Evolutionary conservation across 1,140 invertebrate genomes (phyloP), one percentile per base, ranked within the genome.

Genomic region (Drosophila parvula): DNA sequence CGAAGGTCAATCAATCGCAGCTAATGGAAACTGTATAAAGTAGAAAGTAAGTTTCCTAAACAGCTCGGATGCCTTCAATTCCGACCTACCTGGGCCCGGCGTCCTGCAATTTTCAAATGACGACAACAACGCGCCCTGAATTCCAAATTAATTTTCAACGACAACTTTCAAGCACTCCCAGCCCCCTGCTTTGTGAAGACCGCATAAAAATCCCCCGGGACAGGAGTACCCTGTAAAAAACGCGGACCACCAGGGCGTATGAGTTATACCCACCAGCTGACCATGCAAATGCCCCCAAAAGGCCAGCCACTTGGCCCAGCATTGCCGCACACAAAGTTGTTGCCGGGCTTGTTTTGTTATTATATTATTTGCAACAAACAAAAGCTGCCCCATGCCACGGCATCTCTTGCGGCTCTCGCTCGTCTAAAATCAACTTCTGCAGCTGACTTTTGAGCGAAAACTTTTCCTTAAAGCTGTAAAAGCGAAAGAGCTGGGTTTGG

Each of bases 281-380:
- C 44, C 16, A 51, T 51, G 58, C 14, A 16, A 44, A 45, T 44
- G 14, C 11, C 40, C 8, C 8, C n/a, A 10, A 34, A 43, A 55
- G 51, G 51, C 32, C 41, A 64, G 30, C 14, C n/a, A 5, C 9
- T 18, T 8, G 5, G 55, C 32, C 18, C 41, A 51, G 22, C 58
- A 61, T 43, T 22, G 6, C 30, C 41, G 11, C 47, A 30, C 14
- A 30, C 62, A 67, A 38, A 38, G 34, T 55, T 38, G 38, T 55
- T 36, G 22, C 10, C 22, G 16, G n/a, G 36, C 38, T 22, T 63
- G 47, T 62, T 74, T 58, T 69, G 38, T 81, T 79, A 68, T 86
- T 83, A 89, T 74, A 81, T 83, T 83, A 88, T 89, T 89, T 89
- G 74, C 80, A 81, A 82, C 78, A 89, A 89, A 89, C 78, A 89